Percentiles rank a stretch among this genome's conserved stretches.
These are phyloP conservation scores for Brachionichthys hirsutus DNA, from an alignment of 2,113 vertebrate genomes.

Conservation along the genomic window DNA sequence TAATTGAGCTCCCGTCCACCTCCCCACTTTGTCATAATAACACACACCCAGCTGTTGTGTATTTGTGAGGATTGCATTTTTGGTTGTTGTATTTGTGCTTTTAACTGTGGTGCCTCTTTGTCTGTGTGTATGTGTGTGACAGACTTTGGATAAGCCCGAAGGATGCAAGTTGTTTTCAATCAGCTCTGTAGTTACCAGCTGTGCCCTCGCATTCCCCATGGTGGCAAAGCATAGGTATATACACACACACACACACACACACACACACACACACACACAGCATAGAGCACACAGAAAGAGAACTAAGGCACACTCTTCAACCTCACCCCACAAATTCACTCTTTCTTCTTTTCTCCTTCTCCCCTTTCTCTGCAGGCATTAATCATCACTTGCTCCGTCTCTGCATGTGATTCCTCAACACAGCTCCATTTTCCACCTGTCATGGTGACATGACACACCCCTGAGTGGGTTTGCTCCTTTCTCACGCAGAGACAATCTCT, in stretches of 20 bases:
- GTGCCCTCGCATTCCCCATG: slow-evolving; percentile 63
- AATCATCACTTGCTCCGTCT: slow-evolving; percentile 44
- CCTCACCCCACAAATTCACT: slow-evolving; percentile 53
- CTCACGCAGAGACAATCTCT: slow-evolving; percentile 40
- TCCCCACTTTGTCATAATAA: slow-evolving; percentile 48
- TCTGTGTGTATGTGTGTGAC: slow-evolving; percentile 38
- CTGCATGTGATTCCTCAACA: slow-evolving; percentile 42
- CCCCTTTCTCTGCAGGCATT: slow-evolving; percentile 59
- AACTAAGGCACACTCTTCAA: slow-evolving; percentile 58
- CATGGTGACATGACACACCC: slow-evolving; percentile 94
- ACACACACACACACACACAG: slow-evolving; percentile 12
- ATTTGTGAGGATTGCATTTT: slow-evolving; percentile 56
- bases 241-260: no score
- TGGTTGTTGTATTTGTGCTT: slow-evolving; percentile 54
- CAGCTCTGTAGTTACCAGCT: slow-evolving; percentile 75
- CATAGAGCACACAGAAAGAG: slow-evolving; percentile 28
- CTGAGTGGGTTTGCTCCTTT: slow-evolving; percentile 54
- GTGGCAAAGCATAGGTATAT: slow-evolving; percentile 54
- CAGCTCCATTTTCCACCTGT: slow-evolving; percentile 75
- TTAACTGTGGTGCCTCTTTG: slow-evolving; percentile 54
- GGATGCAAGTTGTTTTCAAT: slow-evolving; percentile 74
- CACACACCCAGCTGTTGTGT: slow-evolving; percentile 73
- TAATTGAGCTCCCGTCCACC: slow-evolving; percentile 56
- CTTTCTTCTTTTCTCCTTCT: slow-evolving; percentile 60
- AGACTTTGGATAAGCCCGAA: slow-evolving; percentile 66